Base-by-base conservation (phyloP, 2,888 invertebrate species). In the Synanthedon formicaeformis region DNA sequence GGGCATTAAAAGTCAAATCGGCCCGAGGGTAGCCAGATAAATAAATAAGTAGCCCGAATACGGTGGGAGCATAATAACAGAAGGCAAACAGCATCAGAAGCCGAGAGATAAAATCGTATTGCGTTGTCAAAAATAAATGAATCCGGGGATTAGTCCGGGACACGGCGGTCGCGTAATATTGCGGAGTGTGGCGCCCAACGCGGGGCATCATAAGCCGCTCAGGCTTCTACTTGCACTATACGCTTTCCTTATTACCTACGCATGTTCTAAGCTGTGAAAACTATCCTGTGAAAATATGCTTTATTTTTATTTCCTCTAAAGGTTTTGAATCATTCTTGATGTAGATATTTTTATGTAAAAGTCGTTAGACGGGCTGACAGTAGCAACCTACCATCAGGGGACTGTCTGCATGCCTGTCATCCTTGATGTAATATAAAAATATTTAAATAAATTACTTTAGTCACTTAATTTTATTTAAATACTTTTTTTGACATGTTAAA, bases 71-170 rank as follows among this genome's bases (percentile, higher is more conserved):
- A 75, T 81, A 84, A 85, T 85, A 87, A 85, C 85, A 83, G 82
- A 81, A 77, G 83, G 86, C 85, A 87, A 87, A 87, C 86, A 86
- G 84, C 84, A 84, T 83, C 82, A 82, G 86, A 86, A 85, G 86
- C 85, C 83, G 77, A 80, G 83, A 85, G 87, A 87, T 86, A 87
- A 85, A 87, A 87, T 87, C 86, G 85, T 84, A 85, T 87, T 83
- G 87, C 86, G 87, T 86, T 86, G 87, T 87, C 87, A 87, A 87
- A 87, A 87, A 87, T 87, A 87, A 87, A 87, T 87, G 86, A 87
- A 87, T 86, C 85, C 82, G 66, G 73, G 85, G 87, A 87, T 87
- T 87, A 87, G 85, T 78, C 71, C 75, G 75, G 80, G 81, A 80
- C 81, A 81, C 79, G 78, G 77, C 68, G 71, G 73, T 75, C 81